phyloP scores from a whole-genome alignment of 2,888 invertebrate species.

The Alitta virens region DNA sequence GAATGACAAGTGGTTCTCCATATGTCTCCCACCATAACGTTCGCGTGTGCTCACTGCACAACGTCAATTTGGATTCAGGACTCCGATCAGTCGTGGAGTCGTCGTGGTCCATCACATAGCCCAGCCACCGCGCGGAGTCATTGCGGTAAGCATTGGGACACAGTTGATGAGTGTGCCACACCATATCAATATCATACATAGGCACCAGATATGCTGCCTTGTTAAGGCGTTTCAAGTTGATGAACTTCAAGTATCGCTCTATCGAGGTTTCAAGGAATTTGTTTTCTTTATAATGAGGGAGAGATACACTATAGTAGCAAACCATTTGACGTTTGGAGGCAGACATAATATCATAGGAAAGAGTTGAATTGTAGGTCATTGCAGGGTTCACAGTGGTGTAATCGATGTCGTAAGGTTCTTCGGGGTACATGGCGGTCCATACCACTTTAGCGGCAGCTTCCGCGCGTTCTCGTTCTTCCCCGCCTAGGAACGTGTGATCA shows the following conservation, averaged over 20 bases:
- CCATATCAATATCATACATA: constrained; percentile 59
- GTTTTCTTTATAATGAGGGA: constrained; percentile 58
- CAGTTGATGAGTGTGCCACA: constrained; percentile 60
- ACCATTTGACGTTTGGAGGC: constrained; percentile 56
- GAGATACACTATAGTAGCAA: constrained; percentile 59
- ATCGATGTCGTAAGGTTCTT: constrained; percentile 9
- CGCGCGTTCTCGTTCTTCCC: constrained; percentile 37
- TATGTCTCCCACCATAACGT: constrained; percentile 56
- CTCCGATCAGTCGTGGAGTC: constrained; percentile 58
- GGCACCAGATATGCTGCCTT: constrained; percentile 54
- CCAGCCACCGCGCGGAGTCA: constrained; percentile 46
- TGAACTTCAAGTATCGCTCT: constrained; percentile 53
- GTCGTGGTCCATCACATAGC: constrained; percentile 57
- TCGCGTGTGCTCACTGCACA: constrained; percentile 56
- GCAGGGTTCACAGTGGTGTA: constrained; percentile 1
- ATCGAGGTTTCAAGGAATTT: constrained; percentile 55
- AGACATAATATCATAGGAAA: constrained; percentile 47
- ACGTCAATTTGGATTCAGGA: constrained; percentile 54
- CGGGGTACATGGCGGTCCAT: constrained; percentile 32
- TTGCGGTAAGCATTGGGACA: constrained; percentile 46
- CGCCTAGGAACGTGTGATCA: constrained; percentile 54
- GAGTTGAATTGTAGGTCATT: background rate
- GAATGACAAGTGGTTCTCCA: constrained; percentile 52
- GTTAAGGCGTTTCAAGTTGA: constrained; percentile 47
- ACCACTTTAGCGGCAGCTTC: constrained; percentile 36